These are phyloP conservation scores for Caenorhabditis virilis DNA, from an alignment of 2,888 invertebrate species.

Conservation along the genomic window DNA sequence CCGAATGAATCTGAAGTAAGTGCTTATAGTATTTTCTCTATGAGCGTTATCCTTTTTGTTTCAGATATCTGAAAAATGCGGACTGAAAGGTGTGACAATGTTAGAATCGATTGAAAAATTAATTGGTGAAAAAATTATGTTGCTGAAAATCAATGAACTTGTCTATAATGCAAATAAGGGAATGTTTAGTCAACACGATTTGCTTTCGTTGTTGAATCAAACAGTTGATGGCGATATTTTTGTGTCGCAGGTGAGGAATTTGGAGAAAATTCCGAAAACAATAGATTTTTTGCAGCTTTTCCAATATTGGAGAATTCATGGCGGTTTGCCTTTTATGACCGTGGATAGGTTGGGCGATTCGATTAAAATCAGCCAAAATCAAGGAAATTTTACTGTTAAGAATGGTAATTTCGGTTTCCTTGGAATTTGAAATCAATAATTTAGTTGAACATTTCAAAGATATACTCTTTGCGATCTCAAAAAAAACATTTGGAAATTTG, in stretches of 20 bases:
- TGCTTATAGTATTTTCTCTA: neutral
- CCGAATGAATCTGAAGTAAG: slow-evolving; percentile 34
- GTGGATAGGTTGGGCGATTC: slow-evolving; percentile 36
- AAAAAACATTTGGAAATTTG: neutral
- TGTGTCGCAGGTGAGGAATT: slow-evolving; percentile 32
- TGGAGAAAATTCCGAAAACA: too few relatives aligned
- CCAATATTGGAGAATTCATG: slow-evolving; percentile 41
- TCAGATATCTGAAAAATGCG: slow-evolving; percentile 38
- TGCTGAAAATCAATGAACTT: slow-evolving; percentile 39
- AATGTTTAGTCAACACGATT: slow-evolving; percentile 4
- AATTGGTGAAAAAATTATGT: slow-evolving; percentile 38
- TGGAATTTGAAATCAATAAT: neutral
- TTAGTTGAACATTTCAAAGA: neutral
- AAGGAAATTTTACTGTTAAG: slow-evolving; percentile 35
- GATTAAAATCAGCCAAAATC: slow-evolving; percentile 36
- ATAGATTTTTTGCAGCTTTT: slow-evolving; percentile 23
- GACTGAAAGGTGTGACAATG: slow-evolving; percentile 41
- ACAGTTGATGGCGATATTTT: slow-evolving; percentile 34
- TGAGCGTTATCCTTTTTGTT: neutral
- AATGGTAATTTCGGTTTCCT: slow-evolving; percentile 12
- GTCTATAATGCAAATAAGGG: slow-evolving; percentile 31
- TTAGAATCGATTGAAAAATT: slow-evolving; percentile 40
- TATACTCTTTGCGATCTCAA: neutral
- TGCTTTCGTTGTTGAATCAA: slow-evolving; percentile 23
- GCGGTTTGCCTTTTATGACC: slow-evolving; percentile 39